phyloP scores from a whole-genome alignment of 2,113 vertebrate species.

The Fregetta grallaria region DNA sequence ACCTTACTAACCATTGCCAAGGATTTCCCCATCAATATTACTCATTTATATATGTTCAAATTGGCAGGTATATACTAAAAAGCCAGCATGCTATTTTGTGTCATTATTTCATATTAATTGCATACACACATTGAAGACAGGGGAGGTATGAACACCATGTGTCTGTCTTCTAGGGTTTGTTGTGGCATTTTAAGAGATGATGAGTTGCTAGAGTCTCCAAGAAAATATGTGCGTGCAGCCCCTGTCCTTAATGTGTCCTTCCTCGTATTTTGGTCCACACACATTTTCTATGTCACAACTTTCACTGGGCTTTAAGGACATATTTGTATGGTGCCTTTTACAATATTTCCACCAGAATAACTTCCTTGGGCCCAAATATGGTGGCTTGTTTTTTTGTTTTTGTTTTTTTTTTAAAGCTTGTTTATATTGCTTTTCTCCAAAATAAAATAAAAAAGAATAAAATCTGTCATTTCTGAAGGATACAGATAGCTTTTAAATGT shows the following conservation, averaged over 20 bases:
- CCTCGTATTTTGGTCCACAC: neutral
- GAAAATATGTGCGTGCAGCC: neutral
- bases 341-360: neutral
- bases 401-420: neutral
- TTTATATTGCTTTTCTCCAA: neutral
- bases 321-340: neutral
- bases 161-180: neutral
- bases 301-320: neutral
- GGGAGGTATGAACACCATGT: neutral
- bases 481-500: neutral
- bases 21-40: neutral
- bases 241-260: neutral
- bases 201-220: neutral
- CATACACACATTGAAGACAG: neutral
- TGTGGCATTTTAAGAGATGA: neutral
- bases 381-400: neutral
- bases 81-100: neutral
- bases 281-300: neutral
- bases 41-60: neutral
- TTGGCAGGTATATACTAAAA: neutral
- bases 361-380: neutral
- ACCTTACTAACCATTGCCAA: neutral
- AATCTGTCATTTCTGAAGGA: neutral
- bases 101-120: neutral
- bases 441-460: neutral